Percentiles rank a stretch among this genome's conserved stretches.
Conservation (phyloP, 2,113 vertebrate genomes). For the Melanerpes aurifrons region DNA sequence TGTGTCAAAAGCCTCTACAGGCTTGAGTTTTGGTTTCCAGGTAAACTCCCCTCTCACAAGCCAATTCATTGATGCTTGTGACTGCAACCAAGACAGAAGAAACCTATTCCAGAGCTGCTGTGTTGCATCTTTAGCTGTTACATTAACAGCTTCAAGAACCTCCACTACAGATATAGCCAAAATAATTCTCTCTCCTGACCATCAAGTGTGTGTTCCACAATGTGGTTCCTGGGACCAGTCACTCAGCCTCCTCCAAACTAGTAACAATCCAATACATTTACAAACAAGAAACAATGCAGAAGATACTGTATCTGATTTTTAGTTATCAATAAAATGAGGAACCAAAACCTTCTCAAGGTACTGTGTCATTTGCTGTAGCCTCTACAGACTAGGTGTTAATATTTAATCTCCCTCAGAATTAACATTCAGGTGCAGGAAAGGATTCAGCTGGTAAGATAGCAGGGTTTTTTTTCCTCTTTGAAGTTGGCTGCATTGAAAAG, state of each 20-base stretch:
- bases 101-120: not conserved
- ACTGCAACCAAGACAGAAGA: not conserved
- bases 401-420: not conserved
- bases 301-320: not conserved
- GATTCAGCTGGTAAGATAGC: not conserved
- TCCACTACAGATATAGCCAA: accelerated
- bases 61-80: not conserved
- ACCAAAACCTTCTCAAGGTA: not conserved
- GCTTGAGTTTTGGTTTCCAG: not conserved
- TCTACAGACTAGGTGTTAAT: not conserved
- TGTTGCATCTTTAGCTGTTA: not conserved
- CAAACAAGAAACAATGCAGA: not conserved
- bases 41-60: not conserved
- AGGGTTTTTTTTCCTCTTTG: not conserved
- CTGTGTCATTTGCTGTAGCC: not conserved
- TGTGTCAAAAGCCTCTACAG: not conserved
- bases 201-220: not conserved
- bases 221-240: not conserved
- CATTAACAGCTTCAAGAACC: not conserved
- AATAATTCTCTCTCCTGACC: not conserved
- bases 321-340: not conserved
- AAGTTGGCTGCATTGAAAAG: not conserved
- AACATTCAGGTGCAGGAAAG: not conserved
- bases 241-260: not conserved
- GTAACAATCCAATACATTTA: not conserved